Evolutionary conservation across 2,113 vertebrate genomes (phyloP).

Genomic region (Typhlomys cinereus): DNA sequence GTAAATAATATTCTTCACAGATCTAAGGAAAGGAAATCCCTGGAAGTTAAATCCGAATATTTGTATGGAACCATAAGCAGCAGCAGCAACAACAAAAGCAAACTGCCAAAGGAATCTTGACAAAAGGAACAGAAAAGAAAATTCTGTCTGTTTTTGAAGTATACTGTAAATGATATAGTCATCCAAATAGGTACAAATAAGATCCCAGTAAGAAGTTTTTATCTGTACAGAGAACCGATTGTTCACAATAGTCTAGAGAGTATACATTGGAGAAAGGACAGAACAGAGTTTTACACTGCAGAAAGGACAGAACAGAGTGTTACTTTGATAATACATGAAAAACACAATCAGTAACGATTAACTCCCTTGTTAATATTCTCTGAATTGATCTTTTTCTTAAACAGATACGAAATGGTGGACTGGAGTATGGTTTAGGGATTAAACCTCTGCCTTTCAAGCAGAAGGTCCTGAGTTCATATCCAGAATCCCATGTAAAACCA

Average conservation of each 20-base stretch:
- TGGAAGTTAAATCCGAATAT: neutral
- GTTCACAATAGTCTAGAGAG: neutral
- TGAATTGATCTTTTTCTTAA: neutral
- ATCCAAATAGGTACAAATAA: too few species aligned
- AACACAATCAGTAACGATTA: neutral
- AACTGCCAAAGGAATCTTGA: neutral
- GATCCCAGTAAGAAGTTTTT: too few species aligned
- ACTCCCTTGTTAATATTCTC: neutral
- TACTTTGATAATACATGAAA: conserved; percentile 20
- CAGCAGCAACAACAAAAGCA: neutral
- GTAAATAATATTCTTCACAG: neutral
- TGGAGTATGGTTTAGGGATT: too few species aligned
- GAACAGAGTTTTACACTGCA: neutral
- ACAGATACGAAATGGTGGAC: too few species aligned
- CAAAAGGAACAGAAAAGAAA: neutral
- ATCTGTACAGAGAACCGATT: too few species aligned
- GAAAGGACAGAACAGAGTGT: neutral
- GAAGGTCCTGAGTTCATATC: too few species aligned
- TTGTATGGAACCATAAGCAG: neutral
- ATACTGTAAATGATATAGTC: too few species aligned
- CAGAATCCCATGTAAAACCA: too few species aligned
- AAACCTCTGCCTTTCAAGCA: too few species aligned
- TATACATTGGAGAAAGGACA: neutral
- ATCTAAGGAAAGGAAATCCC: neutral
- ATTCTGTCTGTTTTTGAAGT: neutral